Evolutionary conservation across 2,113 vertebrate genomes (phyloP).

Genomic region (Empidonax alnorum): DNA sequence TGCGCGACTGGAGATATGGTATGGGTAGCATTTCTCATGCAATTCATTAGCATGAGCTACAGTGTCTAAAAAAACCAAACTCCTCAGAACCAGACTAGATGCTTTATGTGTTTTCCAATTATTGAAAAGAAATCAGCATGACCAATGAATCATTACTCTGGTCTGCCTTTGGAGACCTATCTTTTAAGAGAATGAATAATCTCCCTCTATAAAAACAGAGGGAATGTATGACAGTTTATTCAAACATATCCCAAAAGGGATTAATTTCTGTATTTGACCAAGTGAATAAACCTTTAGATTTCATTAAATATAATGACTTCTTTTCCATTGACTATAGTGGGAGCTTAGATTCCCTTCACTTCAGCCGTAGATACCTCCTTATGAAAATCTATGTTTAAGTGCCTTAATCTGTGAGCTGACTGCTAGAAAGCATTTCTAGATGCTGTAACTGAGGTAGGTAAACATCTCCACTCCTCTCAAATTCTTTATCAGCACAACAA

Average conservation of each 20-base stretch:
- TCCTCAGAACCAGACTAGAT: not conserved
- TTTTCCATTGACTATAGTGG: not conserved
- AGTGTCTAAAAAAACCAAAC: not conserved
- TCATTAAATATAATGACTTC: not conserved
- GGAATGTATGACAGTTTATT: not conserved
- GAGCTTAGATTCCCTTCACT: not conserved
- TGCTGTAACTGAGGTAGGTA: not conserved
- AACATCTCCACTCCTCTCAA: not conserved
- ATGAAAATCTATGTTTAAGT: not conserved
- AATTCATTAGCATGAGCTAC: not conserved
- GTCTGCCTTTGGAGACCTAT: not conserved
- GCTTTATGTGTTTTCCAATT: not conserved
- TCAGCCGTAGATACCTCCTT: not conserved
- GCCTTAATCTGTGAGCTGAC: not conserved
- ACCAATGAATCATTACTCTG: not conserved
- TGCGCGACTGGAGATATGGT: fast-evolving
- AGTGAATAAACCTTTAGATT: not conserved
- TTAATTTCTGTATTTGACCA: slow-evolving; percentile 11
- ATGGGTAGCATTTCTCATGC: fast-evolving
- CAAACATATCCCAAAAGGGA: not conserved
- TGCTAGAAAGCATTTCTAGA: not conserved
- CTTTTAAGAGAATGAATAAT: not conserved
- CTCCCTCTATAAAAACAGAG: not conserved
- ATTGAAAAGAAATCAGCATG: not conserved
- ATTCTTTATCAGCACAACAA: not conserved